Base-by-base conservation (phyloP, 2,797 vertebrate species). In the Centroberyx gerrardi region DNA sequence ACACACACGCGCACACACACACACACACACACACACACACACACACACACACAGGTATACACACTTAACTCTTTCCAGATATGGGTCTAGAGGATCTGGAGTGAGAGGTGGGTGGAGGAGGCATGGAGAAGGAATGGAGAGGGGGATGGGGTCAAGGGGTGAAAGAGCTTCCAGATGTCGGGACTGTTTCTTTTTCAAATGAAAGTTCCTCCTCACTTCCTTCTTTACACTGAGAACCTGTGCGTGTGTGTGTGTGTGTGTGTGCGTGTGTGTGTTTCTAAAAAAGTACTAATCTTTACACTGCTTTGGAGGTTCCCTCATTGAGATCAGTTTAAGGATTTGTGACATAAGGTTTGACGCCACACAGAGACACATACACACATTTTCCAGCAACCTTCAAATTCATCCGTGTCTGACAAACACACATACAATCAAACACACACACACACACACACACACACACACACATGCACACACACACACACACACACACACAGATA, bases 81-180 rank as follows among this genome's bases (percentile, higher is more conserved):
- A 55, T 64, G 9, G 72, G 68, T 83, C 82, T 79, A 64, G 73
- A 84, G 77, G 85, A 82, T 86, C 73, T 86, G 80, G 69, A 88
- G 79, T 29, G 66, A 85, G 78, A 71, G 81, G 75, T 65, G 75
- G 86, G 80, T 53, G 29, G 52, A 46, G 44, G 58, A 42, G 51
- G 18, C 7, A 14, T 3, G 8, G 75, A 76, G 73, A 74, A 13
- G 52, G 63, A 48, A 44, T 27, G 56, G 66, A 56, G 48, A 14
- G 55, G 62, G 76, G 68, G 70, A 55, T 48, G 52, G 74, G 73
- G 71, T 82, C 85, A 84, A 80, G 66, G 83, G 77, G 80, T 81
- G 77, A 93, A 93, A 94, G 88, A 91, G 90, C 90, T 94, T 94
- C 93, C 94, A 94, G 92, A 93, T 94, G 94, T 93, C 83, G 86